phyloP scores from a whole-genome alignment of 2,797 vertebrate genomes.

The Simalia tracyae region DNA sequence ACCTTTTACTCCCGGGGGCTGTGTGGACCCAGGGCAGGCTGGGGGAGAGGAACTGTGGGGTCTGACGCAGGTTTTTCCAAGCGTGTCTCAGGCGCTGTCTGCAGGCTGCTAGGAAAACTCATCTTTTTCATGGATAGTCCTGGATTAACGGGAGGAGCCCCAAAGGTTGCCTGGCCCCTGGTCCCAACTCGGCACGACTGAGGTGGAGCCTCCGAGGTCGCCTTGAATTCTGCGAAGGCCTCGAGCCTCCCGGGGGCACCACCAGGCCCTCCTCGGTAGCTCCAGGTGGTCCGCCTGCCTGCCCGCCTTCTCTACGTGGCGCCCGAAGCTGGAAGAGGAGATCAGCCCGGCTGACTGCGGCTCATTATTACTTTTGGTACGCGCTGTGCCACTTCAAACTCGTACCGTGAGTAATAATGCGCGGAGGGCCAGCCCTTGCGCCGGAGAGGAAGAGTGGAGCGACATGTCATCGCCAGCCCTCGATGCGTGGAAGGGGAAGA shows the following conservation, averaged over 20 bases:
- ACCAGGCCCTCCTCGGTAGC: not conserved
- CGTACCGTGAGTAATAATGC: slow-evolving; percentile 99
- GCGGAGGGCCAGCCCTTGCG: slow-evolving; percentile 82
- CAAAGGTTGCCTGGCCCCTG: not conserved
- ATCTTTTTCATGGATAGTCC: not conserved
- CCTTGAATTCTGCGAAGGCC: not conserved
- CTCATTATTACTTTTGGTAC: slow-evolving; percentile 99
- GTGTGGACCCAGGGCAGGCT: not conserved
- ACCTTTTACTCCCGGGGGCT: not conserved
- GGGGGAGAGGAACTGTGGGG: too few species aligned
- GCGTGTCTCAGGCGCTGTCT: not conserved
- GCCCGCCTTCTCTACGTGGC: not conserved
- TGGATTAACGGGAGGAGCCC: not conserved
- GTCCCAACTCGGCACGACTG: not conserved
- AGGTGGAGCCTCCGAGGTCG: not conserved
- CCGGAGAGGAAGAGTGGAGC: slow-evolving; percentile 18
- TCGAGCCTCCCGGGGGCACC: not conserved
- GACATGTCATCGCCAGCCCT: fast-evolving
- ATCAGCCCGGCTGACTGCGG: slow-evolving; percentile 75
- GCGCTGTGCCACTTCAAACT: slow-evolving; percentile 99
- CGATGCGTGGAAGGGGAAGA: not conserved
- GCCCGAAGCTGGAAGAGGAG: not conserved
- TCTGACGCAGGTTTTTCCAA: not conserved
- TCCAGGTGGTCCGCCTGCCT: not conserved
- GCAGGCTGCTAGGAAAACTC: not conserved